phyloP scores from a whole-genome alignment of 2,797 vertebrate genomes.

The Oryzias sinensis region DNA sequence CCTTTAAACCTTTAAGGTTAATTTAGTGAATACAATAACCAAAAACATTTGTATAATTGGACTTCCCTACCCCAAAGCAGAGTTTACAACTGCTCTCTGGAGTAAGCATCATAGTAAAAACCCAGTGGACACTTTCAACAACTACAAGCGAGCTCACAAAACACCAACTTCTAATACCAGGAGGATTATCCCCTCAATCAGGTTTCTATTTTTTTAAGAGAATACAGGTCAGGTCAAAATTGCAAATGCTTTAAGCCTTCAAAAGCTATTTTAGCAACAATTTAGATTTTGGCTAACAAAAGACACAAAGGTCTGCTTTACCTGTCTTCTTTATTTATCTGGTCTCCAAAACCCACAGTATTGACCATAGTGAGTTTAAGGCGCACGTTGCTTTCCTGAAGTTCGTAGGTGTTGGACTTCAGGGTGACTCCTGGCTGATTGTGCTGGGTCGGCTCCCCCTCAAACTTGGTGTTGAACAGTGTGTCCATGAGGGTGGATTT shows the following conservation, averaged over 20 bases:
- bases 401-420: conserved; percentile 92
- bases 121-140: too few relatives aligned
- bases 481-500: conserved; percentile 99
- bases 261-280: conserved; percentile 10
- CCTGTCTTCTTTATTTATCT: conserved; percentile 99
- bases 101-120: too few relatives aligned
- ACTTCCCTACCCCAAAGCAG: too few relatives aligned
- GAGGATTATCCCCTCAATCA: too few relatives aligned
- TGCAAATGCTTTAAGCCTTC: conserved; percentile 4
- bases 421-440: conserved; percentile 94
- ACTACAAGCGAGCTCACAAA: too few relatives aligned
- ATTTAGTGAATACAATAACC: too few relatives aligned
- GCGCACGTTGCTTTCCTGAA: conserved; percentile 94
- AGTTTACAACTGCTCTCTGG: too few relatives aligned
- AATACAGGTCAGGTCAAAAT: conserved; percentile 9
- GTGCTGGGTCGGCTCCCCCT: conserved; percentile 92
- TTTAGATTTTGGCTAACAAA: neutral
- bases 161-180: too few relatives aligned
- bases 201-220: neutral
- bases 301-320: conserved; percentile 47
- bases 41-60: too few relatives aligned
- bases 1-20: too few relatives aligned
- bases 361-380: conserved; percentile 95
- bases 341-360: conserved; percentile 94
- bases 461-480: conserved; percentile 97